Base-by-base conservation (phyloP, 2,797 vertebrate species). In the Xenopus petersii region DNA sequence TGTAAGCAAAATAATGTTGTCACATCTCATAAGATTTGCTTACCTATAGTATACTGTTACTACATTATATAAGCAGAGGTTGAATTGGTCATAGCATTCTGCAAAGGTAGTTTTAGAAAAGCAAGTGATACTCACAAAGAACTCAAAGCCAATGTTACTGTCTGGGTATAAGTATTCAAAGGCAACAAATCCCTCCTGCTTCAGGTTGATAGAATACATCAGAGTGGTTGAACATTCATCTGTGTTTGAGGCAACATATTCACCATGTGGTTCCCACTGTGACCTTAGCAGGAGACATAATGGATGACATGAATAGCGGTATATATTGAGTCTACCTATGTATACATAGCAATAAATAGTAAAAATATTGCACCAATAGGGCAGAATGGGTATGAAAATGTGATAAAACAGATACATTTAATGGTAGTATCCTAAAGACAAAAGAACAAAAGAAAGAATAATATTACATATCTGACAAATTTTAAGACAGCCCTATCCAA, bases 101-200 rank as follows among this genome's bases (percentile, higher is more conserved):
- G 16, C 3, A 55, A n/a, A 16, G 8, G 7, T 15, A 56, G 7
- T 56, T 15, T 30, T 56, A 17, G 16, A 16, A 56, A 16, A 56
- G 16, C 49, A 12, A 15, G 49, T 0, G 16, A 62, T 72, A 89
- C 95, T 91, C 85, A 98, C 97, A n/a, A 93, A 99, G 84, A 99
- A 98, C 86, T 98, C 95, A 75, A 98, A 98, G 87, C 94, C 94
- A 83, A 98, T 92, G 87, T 83, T 92, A 86, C 80, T 92, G 83
- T 98, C 96, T 0, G 94, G 93, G 81, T 98, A 96, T 86, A 95
- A 91, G 86, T 98, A 99, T 70, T 97, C 94, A 67, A 98, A 99
- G 80, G 88, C 89, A 71, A 98, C 88, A 0, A 86, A 89, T 84
- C 97, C 97, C 0, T 94, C 87, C 81, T 96, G 91, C 88, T 99